Percentiles rank a stretch among this genome's conserved stretches.
Conservation (phyloP, 2,888 invertebrate species). For the Strigamia crassipes region DNA sequence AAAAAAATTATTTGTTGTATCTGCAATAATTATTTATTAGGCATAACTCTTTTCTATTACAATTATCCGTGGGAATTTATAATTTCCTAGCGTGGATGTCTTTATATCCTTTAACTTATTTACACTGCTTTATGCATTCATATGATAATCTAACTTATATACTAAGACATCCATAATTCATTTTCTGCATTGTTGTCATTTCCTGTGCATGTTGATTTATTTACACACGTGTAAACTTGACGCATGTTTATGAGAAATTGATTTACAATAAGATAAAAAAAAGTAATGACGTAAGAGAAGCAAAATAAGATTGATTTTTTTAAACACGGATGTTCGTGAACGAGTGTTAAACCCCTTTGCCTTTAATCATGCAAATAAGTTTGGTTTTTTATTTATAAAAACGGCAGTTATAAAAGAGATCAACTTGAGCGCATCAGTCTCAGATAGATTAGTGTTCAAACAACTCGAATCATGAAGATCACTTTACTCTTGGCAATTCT, state of each 20-base stretch:
- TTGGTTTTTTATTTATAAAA: not conserved
- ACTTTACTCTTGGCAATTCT: not conserved
- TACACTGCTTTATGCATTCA: no score
- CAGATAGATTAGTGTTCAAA: not conserved
- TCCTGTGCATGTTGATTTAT: not conserved
- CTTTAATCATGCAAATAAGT: not conserved
- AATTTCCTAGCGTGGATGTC: no score
- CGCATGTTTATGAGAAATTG: no score
- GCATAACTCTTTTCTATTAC: no score
- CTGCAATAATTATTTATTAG: no score
- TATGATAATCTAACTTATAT: no score
- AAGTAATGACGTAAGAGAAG: not conserved
- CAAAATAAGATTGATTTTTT: not conserved
- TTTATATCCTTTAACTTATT: no score
- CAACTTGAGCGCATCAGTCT: not conserved
- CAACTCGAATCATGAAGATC: not conserved
- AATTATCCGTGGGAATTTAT: no score
- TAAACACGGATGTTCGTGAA: not conserved
- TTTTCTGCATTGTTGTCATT: not conserved
- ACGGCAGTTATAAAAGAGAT: not conserved
- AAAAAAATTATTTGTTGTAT: no score
- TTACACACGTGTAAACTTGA: no score
- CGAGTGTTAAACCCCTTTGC: not conserved
- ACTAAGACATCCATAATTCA: no score
- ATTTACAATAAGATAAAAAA: no score